Evolutionary conservation across 37 sponge, comb jelly and placozoan species (phyloP).

Genomic region (Axinella damicornis): DNA sequence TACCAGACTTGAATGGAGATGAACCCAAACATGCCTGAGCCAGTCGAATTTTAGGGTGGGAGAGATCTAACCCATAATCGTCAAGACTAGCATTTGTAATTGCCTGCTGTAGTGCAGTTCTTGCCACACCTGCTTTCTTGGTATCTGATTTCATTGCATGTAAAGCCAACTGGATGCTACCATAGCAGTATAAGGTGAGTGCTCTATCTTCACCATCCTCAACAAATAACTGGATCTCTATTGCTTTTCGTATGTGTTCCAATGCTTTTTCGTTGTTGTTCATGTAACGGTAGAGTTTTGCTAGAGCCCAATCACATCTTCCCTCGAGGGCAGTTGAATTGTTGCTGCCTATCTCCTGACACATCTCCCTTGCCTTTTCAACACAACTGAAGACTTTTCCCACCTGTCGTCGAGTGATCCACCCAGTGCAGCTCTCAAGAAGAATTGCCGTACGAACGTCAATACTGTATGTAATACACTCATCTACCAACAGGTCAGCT

Average conservation of each 20-base stretch:
- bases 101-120: background rate
- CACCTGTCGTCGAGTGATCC: background rate
- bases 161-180: too few species aligned
- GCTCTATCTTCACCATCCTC: too few species aligned
- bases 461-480: background rate
- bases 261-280: too few species aligned
- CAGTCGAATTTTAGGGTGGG: slow-evolving; percentile 11
- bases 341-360: too few species aligned
- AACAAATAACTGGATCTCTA: too few species aligned
- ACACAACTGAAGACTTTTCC: background rate
- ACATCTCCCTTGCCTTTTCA: background rate
- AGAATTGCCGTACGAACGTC: background rate
- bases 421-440: background rate
- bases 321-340: too few species aligned
- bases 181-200: too few species aligned
- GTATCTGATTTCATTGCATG: too few species aligned
- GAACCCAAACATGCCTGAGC: slow-evolving; percentile 19
- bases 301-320: too few species aligned
- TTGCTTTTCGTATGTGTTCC: too few species aligned
- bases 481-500: background rate
- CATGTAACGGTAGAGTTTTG: too few species aligned
- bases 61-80: slow-evolving; percentile 24
- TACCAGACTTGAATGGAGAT: slow-evolving; percentile 2
- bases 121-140: too few species aligned
- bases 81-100: background rate